Conservation (phyloP, 30 jellyfish, hydroid and myxozoan genomes). For the Haliclystus octoradiatus region DNA sequence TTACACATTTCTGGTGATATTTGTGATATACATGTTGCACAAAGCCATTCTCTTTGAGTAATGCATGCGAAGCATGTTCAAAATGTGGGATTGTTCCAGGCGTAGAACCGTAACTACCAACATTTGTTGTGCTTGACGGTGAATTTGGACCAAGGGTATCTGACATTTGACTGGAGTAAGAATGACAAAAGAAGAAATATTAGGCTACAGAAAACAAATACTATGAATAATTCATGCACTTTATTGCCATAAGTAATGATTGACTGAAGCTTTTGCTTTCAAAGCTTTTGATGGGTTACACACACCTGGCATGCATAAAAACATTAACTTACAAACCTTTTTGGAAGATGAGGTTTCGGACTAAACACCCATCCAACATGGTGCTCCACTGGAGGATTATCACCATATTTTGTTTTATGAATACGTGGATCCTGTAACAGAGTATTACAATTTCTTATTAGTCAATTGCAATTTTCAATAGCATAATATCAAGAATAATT, state of each 20-base stretch:
- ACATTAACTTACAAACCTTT: too few species aligned
- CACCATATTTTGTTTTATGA: constrained; percentile 86
- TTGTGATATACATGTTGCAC: constrained; percentile 88
- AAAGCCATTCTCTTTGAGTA: constrained; percentile 76
- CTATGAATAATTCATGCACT: neutral
- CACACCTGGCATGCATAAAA: too few species aligned
- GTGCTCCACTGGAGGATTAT: constrained; percentile 93
- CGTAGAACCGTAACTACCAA: constrained; percentile 60
- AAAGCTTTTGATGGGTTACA: too few species aligned
- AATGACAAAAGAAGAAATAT: too few species aligned
- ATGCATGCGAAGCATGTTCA: constrained; percentile 86
- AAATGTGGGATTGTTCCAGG: constrained; percentile 76
- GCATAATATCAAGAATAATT: too few species aligned
- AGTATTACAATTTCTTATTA: too few species aligned
- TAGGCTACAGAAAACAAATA: neutral
- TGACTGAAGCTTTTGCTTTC: neutral
- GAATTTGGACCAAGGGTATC: neutral
- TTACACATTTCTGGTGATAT: constrained; percentile 70
- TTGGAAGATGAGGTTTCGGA: constrained; percentile 26
- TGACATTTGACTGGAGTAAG: neutral
- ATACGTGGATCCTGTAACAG: constrained; percentile 66
- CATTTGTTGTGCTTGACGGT: constrained; percentile 5
- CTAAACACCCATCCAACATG: constrained; percentile 97
- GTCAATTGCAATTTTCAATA: too few species aligned
- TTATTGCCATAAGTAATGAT: neutral